Base-by-base conservation (phyloP, 2,888 invertebrate species). In the Lissocephala sabroskyi region DNA sequence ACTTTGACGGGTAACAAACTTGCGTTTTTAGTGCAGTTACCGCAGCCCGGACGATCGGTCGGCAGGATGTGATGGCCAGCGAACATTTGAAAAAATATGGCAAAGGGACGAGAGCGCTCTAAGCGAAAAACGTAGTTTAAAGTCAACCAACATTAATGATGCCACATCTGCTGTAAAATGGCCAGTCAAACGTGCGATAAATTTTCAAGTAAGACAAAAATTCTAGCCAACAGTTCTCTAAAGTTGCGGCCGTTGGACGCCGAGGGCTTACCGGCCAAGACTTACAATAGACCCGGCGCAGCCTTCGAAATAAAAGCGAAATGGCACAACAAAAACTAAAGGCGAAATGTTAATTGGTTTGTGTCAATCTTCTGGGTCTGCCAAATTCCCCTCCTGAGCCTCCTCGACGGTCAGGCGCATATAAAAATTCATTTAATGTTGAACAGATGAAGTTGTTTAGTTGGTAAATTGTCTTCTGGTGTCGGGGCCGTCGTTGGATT, bases 261-360 rank as follows among this genome's bases (percentile, higher is more conserved):
- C 3, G 23, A 23, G 7, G 7, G 23, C 3, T 5, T 23, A 23
- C 23, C 23, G 7, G 7, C 23, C 23, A 23, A 23, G 23, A 30
- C 3, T 9, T 30, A 7, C 9, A n/a, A n/a, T 7, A 30, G 11
- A 30, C 4, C 4, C 4, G 9, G 3, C 5, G 10, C 5, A 30
- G 5, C 26, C 30, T 42, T 29, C 56, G 52, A 32, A 32, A 32
- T 32, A 32, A 11, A 32, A 28, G 7, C 5, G 18, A 17, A 29
- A 44, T 35, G 36, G 36, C 18, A 33, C 13, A 33, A 30, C 30
- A 30, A 30, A 30, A 30, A 11, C 5, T 13, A 79, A 75, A 77
- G 75, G 78, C 73, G 70, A 79, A 77, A 79, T 68, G 78, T 79
- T 80, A 79, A 79, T 80, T 79, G 78, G 79, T 79, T 79, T 80